A percentile compares a stretch with the other conserved stretches of the same genome.
phyloP scores from a whole-genome alignment of 1,140 invertebrate genomes.

The Zophobas atratus region DNA sequence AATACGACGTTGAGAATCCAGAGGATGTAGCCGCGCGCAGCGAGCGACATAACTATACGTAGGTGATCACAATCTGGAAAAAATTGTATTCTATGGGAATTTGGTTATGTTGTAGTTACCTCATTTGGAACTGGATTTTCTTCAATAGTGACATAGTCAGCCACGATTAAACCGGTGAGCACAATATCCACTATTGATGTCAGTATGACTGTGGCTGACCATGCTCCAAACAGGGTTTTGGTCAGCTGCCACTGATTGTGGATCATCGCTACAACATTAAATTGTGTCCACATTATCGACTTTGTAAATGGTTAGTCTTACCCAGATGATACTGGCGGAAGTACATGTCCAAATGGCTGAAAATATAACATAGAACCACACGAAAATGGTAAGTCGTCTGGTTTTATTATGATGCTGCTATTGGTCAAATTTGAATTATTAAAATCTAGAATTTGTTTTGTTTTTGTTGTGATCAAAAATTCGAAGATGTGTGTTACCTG shows the following conservation, averaged over 20 bases:
- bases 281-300: too few species aligned
- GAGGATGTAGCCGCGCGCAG: conserved; percentile 3
- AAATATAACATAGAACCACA: too few species aligned
- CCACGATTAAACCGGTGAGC: conserved; percentile 2
- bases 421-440: too few species aligned
- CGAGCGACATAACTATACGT: conserved; percentile 16
- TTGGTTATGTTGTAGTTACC: background rate
- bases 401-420: too few species aligned
- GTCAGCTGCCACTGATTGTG: conserved; percentile 11
- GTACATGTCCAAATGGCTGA: too few species aligned
- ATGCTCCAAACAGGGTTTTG: conserved; percentile 6
- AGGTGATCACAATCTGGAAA: background rate
- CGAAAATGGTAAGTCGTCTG: too few species aligned
- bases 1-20: conserved; percentile 15
- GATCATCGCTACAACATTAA: background rate
- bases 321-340: too few species aligned
- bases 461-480: too few species aligned
- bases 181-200: background rate
- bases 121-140: background rate
- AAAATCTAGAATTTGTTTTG: too few species aligned
- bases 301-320: too few species aligned
- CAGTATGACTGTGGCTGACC: background rate
- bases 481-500: too few species aligned
- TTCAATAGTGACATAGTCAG: background rate
- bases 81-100: background rate